phyloP scores from a whole-genome alignment of 2,888 invertebrate species.

The Limnephilus lunatus region DNA sequence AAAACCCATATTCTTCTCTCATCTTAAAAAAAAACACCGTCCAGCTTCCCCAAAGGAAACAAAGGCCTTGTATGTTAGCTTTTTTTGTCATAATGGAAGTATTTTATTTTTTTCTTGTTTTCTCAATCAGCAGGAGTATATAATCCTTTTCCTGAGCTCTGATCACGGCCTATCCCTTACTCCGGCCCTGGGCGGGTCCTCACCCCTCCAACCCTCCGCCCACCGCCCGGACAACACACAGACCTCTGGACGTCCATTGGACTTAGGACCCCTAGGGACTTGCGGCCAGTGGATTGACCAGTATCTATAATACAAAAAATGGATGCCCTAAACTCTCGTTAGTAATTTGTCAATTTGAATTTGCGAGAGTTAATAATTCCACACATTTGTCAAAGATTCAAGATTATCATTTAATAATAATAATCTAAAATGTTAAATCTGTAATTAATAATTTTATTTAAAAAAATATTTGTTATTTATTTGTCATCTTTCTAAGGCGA shows the following conservation, averaged over 20 bases:
- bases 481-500: too few species aligned
- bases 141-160: background rate
- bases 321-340: slow-evolving; percentile 51
- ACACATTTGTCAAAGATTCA: background rate
- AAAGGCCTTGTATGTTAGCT: too few species aligned
- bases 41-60: too few species aligned
- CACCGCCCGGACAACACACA: slow-evolving; percentile 13
- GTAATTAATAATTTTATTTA: too few species aligned
- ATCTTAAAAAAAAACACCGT: too few species aligned
- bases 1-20: too few species aligned
- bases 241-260: slow-evolving; percentile 54
- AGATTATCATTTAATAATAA: too few species aligned
- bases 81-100: too few species aligned
- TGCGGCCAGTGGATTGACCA: background rate
- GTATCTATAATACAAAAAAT: slow-evolving; percentile 55
- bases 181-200: background rate
- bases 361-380: background rate
- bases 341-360: slow-evolving; percentile 53
- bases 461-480: too few species aligned
- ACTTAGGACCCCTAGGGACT: slow-evolving; percentile 42
- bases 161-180: background rate
- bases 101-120: too few species aligned
- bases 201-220: background rate
- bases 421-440: too few species aligned
- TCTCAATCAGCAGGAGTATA: background rate